Percentiles rank a stretch among this genome's conserved stretches.
Evolutionary conservation across 2,888 invertebrate species (phyloP).

Genomic region (Sabatieria punctata): DNA sequence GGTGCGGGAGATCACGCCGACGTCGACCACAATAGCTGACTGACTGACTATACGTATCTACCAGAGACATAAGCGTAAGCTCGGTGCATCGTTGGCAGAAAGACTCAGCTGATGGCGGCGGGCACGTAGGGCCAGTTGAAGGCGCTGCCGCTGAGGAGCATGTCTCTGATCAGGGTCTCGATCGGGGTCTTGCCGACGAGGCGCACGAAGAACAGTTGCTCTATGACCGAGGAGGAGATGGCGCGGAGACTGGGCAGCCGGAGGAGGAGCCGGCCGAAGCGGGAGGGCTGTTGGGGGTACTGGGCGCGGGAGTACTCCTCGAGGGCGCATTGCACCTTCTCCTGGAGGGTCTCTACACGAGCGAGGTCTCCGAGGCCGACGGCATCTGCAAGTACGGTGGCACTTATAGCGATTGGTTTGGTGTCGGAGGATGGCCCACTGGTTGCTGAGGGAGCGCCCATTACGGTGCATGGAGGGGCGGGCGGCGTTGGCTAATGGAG

Average conservation of each 20-base stretch:
- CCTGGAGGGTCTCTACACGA: conserved; percentile 53
- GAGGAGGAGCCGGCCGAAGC: conserved; percentile 83
- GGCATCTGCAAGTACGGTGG: conserved; percentile 85
- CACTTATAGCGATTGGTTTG: too few species aligned
- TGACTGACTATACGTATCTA: too few species aligned
- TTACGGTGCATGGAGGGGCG: too few species aligned
- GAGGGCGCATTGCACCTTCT: conserved; percentile 83
- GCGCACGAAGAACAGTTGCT: conserved; percentile 83
- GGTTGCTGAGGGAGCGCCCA: too few species aligned
- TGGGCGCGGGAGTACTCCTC: conserved; percentile 94
- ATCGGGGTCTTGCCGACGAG: conserved; percentile 70
- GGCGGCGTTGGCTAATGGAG: neutral
- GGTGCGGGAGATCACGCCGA: too few species aligned
- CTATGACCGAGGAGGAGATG: conserved; percentile 79
- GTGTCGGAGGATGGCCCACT: too few species aligned
- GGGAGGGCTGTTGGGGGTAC: conserved; percentile 77
- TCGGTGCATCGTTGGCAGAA: too few species aligned
- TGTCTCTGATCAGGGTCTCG: conserved; percentile 48
- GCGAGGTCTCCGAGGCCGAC: conserved; percentile 83
- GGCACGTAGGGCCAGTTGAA: conserved; percentile 4
- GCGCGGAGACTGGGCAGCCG: conserved; percentile 73
- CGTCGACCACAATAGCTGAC: too few species aligned
- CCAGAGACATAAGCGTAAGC: too few species aligned
- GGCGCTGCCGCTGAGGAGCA: conserved; percentile 18
- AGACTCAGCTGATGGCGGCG: too few species aligned